Evolutionary conservation across 2,797 vertebrate species (phyloP).

Genomic region (Thalassophryne amazonica): DNA sequence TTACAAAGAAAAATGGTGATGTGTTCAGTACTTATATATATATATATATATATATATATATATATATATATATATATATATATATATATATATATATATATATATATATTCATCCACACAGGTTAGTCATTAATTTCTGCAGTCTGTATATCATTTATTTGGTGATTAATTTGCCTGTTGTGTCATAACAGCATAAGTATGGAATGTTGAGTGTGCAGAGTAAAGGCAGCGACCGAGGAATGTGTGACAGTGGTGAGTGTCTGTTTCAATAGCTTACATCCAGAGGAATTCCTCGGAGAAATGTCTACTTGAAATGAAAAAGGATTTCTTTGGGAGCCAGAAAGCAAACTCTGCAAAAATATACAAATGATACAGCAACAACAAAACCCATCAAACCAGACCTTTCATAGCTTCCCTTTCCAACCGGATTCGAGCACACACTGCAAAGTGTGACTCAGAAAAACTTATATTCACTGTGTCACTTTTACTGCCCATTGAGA

Average conservation of each 20-base stretch:
- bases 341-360: conserved; percentile 14
- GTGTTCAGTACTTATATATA: too few relatives aligned
- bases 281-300: conserved; percentile 29
- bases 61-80: too few relatives aligned
- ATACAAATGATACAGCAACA: conserved; percentile 31
- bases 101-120: too few relatives aligned
- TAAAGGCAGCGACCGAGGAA: conserved; percentile 2
- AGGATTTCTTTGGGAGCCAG: not conserved
- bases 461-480: not conserved
- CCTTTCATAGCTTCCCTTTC: conserved; percentile 17
- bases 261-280: conserved; percentile 19
- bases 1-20: too few relatives aligned
- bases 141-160: too few relatives aligned
- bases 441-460: conserved; percentile 25
- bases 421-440: conserved; percentile 17
- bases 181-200: not conserved
- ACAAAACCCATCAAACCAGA: conserved; percentile 48
- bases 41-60: too few relatives aligned
- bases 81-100: too few relatives aligned
- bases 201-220: not conserved
- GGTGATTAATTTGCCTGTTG: not conserved
- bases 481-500: conserved; percentile 2
- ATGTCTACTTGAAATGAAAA: conserved; percentile 34
- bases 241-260: conserved; percentile 29
- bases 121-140: too few relatives aligned